Conservation (phyloP, 2,113 vertebrate genomes). For the Madoqua kirkii region DNA sequence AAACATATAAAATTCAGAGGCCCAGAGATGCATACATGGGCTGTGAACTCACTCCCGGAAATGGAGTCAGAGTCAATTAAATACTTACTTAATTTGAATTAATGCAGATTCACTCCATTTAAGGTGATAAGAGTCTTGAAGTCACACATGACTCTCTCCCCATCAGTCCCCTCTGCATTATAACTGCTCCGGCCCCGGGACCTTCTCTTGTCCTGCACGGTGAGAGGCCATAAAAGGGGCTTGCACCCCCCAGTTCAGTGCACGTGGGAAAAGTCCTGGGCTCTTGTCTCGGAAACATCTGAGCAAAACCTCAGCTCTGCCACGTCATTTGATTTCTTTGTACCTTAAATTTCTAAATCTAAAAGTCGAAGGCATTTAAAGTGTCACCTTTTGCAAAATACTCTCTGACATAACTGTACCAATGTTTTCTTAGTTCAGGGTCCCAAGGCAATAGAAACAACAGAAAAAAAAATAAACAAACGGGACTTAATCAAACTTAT, state of each 20-base stretch:
- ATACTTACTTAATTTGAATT: conserved; percentile 76
- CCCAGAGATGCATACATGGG: conserved; percentile 37
- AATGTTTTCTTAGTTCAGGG: neutral
- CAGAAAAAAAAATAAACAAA: neutral
- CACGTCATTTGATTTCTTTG: neutral
- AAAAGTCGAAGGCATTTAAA: neutral
- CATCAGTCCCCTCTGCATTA: neutral
- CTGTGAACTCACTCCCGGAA: conserved; percentile 68
- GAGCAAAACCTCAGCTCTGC: neutral
- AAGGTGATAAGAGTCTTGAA: conserved; percentile 62
- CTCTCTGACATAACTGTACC: neutral
- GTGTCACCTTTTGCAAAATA: neutral
- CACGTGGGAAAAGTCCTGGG: neutral
- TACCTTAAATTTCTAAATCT: neutral
- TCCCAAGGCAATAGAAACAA: neutral
- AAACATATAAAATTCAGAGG: conserved; percentile 55
- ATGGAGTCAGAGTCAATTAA: conserved; percentile 76
- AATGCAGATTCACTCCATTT: conserved; percentile 67
- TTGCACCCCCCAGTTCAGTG: neutral
- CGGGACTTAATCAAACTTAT: neutral
- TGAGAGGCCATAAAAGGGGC: neutral
- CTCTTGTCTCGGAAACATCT: neutral
- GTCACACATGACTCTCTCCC: neutral
- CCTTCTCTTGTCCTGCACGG: neutral
- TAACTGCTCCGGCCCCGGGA: neutral